Conservation (phyloP, 2,797 vertebrate species). For the Pristis pectinata region DNA sequence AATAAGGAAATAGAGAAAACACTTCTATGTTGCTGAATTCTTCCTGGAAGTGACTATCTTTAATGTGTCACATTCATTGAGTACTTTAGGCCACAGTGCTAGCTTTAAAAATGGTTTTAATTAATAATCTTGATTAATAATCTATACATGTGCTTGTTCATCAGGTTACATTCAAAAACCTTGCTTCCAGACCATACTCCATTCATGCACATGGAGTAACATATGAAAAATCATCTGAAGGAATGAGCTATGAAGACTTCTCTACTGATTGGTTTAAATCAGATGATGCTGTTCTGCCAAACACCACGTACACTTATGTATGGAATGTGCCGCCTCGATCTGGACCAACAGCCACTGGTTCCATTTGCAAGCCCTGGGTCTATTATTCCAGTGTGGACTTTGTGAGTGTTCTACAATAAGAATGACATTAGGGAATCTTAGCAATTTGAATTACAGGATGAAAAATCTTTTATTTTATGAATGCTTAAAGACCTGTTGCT, state of each 20-base stretch:
- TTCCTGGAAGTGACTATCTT: background rate
- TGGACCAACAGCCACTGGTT: slow-evolving; percentile 62
- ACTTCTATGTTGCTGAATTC: background rate
- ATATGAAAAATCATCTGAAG: slow-evolving; percentile 88
- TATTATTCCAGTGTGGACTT: slow-evolving; percentile 86
- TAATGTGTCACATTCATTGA: background rate
- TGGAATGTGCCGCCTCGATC: slow-evolving; percentile 69
- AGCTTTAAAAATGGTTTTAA: background rate
- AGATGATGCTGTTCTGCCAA: slow-evolving; percentile 74
- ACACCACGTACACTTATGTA: slow-evolving; percentile 72
- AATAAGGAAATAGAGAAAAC: background rate
- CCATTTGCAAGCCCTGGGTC: slow-evolving; percentile 77
- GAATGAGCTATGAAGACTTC: slow-evolving; percentile 77
- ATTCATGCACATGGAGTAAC: slow-evolving; percentile 83
- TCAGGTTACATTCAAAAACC: slow-evolving; percentile 85
- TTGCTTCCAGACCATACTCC: slow-evolving; percentile 77
- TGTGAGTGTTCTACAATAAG: slow-evolving; percentile 60
- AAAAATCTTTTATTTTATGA: background rate
- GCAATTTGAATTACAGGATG: background rate
- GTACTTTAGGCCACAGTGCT: background rate
- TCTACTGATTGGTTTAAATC: slow-evolving; percentile 74
- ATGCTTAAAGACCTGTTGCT: background rate
- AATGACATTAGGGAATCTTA: background rate
- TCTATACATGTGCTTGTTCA: slow-evolving; percentile 26
- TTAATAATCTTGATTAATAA: background rate